Evolutionary conservation across 2,113 vertebrate genomes (phyloP).

Genomic region (Gorsachius goisagi): DNA sequence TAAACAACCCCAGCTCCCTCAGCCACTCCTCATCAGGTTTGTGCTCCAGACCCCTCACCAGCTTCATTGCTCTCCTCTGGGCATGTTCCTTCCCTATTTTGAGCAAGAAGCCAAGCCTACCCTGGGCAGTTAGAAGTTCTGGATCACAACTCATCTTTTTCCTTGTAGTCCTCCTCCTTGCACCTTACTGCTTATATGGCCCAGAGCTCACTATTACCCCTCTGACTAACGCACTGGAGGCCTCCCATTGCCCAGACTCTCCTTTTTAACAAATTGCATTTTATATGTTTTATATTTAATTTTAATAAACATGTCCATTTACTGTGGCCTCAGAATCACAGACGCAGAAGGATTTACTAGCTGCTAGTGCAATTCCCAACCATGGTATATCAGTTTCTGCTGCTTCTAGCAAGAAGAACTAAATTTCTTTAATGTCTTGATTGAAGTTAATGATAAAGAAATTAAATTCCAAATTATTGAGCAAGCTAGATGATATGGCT

Average conservation of each 20-base stretch:
- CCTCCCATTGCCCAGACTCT: not conserved
- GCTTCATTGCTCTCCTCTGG: too few relatives aligned
- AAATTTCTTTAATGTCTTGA: not conserved
- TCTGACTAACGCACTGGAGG: not conserved
- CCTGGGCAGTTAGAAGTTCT: not conserved
- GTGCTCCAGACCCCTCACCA: too few relatives aligned
- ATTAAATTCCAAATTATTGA: not conserved
- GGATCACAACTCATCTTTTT: not conserved
- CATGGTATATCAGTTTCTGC: not conserved
- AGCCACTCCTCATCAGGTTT: too few relatives aligned
- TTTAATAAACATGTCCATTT: not conserved
- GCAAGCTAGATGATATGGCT: not conserved
- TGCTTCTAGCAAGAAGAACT: not conserved
- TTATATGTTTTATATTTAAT: not conserved
- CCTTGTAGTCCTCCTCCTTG: not conserved
- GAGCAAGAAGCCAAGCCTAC: not conserved
- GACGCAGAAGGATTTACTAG: not conserved
- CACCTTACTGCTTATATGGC: not conserved
- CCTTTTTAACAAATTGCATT: not conserved
- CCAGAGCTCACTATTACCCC: not conserved
- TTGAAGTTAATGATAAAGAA: not conserved
- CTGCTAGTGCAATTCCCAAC: not conserved
- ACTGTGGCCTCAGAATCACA: not conserved
- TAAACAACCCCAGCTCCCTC: too few relatives aligned
- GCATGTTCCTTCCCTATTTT: not conserved